phyloP scores from a whole-genome alignment of 1,140 invertebrate genomes.

The Eueides isabella region DNA sequence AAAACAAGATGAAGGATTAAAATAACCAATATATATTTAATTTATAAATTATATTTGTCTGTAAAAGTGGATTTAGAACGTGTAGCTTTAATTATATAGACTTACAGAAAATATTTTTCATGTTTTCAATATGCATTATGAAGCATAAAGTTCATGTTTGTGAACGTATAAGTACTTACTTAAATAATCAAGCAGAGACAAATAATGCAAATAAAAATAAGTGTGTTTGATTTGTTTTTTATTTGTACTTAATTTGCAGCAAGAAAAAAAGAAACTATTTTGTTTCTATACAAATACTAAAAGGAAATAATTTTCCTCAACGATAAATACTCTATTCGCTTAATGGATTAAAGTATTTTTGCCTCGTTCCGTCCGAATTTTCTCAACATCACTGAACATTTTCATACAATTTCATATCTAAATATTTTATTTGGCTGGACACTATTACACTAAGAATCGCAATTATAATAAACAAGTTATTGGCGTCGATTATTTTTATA shows the following conservation, averaged over 20 bases:
- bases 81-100: too few relatives aligned
- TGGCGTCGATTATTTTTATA: conserved; percentile 54
- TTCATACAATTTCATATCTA: conserved; percentile 24
- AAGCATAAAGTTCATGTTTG: too few relatives aligned
- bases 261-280: not conserved
- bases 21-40: too few relatives aligned
- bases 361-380: conserved; percentile 19
- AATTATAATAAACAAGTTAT: conserved; percentile 46
- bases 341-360: not conserved
- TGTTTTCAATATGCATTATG: too few relatives aligned
- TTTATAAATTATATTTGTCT: too few relatives aligned
- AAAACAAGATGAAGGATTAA: too few relatives aligned
- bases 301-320: not conserved
- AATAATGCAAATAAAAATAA: too few relatives aligned
- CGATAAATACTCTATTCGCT: not conserved
- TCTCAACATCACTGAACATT: not conserved
- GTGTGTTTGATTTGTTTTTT: too few relatives aligned
- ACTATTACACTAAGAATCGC: conserved; percentile 24
- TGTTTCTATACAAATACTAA: not conserved
- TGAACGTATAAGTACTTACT: too few relatives aligned
- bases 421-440: conserved; percentile 33
- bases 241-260: not conserved
- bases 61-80: too few relatives aligned
- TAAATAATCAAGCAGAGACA: too few relatives aligned
- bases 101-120: too few relatives aligned